Base-by-base conservation (phyloP, 2,113 vertebrate species). In the Noctilio leporinus region DNA sequence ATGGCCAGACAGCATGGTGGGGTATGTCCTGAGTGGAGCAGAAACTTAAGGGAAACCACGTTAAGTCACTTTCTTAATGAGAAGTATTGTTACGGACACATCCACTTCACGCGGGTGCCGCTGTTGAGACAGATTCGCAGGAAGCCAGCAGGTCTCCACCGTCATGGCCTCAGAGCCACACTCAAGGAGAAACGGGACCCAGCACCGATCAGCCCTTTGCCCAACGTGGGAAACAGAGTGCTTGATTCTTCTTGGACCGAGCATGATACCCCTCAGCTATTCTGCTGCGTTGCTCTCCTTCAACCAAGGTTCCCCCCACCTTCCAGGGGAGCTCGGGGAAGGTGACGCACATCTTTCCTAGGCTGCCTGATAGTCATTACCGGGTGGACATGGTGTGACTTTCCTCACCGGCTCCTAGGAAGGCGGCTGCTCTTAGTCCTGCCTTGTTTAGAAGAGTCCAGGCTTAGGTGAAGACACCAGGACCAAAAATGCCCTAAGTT, bases 331-430 rank as follows among this genome's bases (percentile, higher is more conserved):
- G 38, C 26, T 11, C 15, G 0, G 0, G 10, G 19, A 35, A 1
- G 4, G n/a, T 1, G 40, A 35, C 55, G 16, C 2, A 6, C 0
- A 4, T 15, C 55, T 4, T 2, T 15, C 51, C 3, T 2, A 38
- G 76, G 72, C 30, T 4, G 53, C 43, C 4, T n/a, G 2, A 3
- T 0, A 5, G 8, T 15, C 16, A 9, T 8, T 8, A 0, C 11
- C 15, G 9, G 17, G 57, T 3, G 0, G 30, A 5, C 38, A 75
- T 2, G 2, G 4, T 0, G 3, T 26, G 5, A 0, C 9, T 0
- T 11, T 5, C 26, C 20, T 47, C 8, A 9, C 49, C 28, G 33
- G 62, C 84, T 51, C 45, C 75, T 0, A 3, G 35, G 55, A 67
- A 38, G 49, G 72, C 35, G 3, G 28, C 2, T 55, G 55, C 6